phyloP scores from a whole-genome alignment of 2,113 vertebrate species.

The Hyperopisus bebe region DNA sequence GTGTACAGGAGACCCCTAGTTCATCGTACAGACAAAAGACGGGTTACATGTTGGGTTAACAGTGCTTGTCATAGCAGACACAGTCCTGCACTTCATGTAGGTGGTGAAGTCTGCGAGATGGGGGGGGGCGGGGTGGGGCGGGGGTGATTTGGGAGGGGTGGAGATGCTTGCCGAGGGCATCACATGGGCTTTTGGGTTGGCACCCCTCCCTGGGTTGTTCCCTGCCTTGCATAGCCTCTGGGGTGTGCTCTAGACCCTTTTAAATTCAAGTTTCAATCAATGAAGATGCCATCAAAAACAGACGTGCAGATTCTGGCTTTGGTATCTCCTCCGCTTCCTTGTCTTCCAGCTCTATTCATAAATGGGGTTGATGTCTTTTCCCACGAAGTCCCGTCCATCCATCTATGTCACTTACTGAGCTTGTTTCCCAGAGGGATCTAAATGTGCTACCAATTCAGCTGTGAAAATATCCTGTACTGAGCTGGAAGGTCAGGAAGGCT shows the following conservation, averaged over 20 bases:
- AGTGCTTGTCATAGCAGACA: too few species aligned
- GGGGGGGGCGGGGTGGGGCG: too few species aligned
- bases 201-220: not conserved
- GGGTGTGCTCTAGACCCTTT: not conserved
- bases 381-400: not conserved
- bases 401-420: not conserved
- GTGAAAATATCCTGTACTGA: constrained; percentile 11
- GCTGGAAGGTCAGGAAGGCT: not conserved
- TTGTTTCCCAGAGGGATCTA: not conserved
- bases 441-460: not conserved
- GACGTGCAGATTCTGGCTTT: not conserved
- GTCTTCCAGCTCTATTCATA: not conserved
- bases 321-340: not conserved
- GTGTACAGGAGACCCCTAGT: too few species aligned
- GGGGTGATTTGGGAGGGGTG: too few species aligned
- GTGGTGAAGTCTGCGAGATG: too few species aligned
- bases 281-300: not conserved
- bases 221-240: not conserved
- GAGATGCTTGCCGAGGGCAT: not conserved
- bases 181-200: not conserved
- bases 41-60: too few species aligned
- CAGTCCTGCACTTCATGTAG: too few species aligned
- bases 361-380: not conserved
- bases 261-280: not conserved
- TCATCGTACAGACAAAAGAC: too few species aligned